Base-by-base conservation (phyloP, 2,888 invertebrate species). In the Pachymerium ferrugineum region DNA sequence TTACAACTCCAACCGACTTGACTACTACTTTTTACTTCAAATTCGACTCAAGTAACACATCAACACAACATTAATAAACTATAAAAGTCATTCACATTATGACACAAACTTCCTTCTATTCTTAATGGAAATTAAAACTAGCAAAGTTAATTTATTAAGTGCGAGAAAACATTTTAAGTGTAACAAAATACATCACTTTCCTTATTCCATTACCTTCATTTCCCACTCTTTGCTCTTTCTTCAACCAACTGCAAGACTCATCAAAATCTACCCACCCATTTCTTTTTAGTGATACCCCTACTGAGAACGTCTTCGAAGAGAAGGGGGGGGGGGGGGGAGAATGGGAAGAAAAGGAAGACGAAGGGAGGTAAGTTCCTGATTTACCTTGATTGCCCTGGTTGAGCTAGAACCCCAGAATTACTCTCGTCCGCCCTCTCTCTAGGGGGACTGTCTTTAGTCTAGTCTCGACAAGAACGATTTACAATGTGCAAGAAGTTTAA, bases 371-470 rank as follows among this genome's bases (percentile, higher is more conserved):
- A 62, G 28, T 22, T 62, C 62, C 62, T 62, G 62, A 62, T 62
- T 62, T 62, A 62, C 62, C 62, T 62, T 62, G 62, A 62, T 62
- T 62, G 62, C 62, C 62, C 62, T 28, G 62, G 25, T 62, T 62
- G 25, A 62, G 62, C 62, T 14, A 28, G 28, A 62, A 62, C 62
- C 62, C 62, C 62, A 62, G 62, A 62, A 62, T 62, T 62, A 62
- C 62, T 62, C 28, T 62, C 62, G 62, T 62, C 62, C 62, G 62
- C 62, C 62, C 62, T 28, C 62, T 62, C 62, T 62, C 62, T 62
- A 25, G 62, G 62, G n/a, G 62, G 62, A 62, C 62, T 62, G 62
- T 62, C 62, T 62, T 62, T 62, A 62, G 62, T 62, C 62, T 62
- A 2, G 62, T 62, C 62, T 62, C 62, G n/a, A 62, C 25, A 25